Evolutionary conservation across 1,140 invertebrate species (phyloP), one percentile per base, ranked within the genome.

Genomic region (Diorhabda sublineata): DNA sequence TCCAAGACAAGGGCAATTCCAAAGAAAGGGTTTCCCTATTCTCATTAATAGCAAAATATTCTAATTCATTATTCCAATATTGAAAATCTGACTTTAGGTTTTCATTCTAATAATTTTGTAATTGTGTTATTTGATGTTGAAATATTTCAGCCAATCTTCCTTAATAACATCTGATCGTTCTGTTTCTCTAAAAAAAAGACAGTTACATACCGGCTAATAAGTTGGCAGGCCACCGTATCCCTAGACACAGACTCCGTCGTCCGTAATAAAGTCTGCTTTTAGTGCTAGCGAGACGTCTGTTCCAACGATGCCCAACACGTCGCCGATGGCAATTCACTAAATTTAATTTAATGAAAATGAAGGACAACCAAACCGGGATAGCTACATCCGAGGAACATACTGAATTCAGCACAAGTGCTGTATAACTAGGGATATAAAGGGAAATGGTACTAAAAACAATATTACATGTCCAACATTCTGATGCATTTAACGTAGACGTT

Each of bases 181-280:
- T 26, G 26, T 26, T 26, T 26, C 26, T 26, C 26, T 26, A 26
- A 26, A 26, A 26, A 11, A 26, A 26, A 26, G 26, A 26, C 26
- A 26, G 26, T 26, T 26, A 26, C 26, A 26, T 26, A 26, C 26
- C 26, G 26, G 26, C 26, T 26, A 26, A 52, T 52, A 52, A 52
- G 47, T 52, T 52, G 47, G 47, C 47, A 52, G 47, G 47, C 47
- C 47, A 52, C 47, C n/a, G 47, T 6, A 52, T 52, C 47, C n/a
- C 47, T 26, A 26, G 26, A 26, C 0, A 1, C 26, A 6, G 47
- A n/a, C 47, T 52, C 47, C 6, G 47, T 64, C 58, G 64, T 65
- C 68, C 44, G 69, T 66, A 66, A 66, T 70, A 70, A 70, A 70
- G 47, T 52, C 47, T 8, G 69, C 69, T 70, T 70, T 70, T 70